Evolutionary conservation across 2,888 invertebrate species (phyloP), one percentile per base, ranked within the genome.

Genomic region (Spilarctia lutea): DNA sequence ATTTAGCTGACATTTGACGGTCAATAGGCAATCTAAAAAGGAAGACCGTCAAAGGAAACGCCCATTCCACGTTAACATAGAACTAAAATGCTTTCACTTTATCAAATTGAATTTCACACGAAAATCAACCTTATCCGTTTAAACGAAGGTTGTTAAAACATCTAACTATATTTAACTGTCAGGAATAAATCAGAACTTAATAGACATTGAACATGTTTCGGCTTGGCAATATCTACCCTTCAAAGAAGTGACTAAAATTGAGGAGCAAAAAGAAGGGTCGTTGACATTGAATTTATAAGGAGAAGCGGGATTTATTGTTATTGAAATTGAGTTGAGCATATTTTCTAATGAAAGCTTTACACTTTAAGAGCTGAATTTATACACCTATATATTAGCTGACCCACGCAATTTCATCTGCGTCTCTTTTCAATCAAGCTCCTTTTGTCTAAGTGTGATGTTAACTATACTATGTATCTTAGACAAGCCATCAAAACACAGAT

Each of bases 51-150:
- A 80, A 80, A 77, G 65, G 73, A 68, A 75, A 75, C 76, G 72
- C 74, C 74, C 78, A 74, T 71, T 63, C 45, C 74, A 56, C 65
- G 74, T 74, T 75, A 75, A 83, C 75, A 78, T 75, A 39, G 11
- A 33, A 65, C 75, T 74, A 77, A 82, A 81, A 75, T 79, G 75
- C 78, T 79, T 81, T 75, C 77, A 78, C 82, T 83, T 77, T 78
- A 80, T 77, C 73, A 83, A 83, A 83, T 78, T 83, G 78, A 74
- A 83, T 78, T 71, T 33, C 71, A 77, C 24, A 27, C 7, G 0
- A 78, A 75, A 73, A 20, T 4, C 33, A 52, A 65, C 74, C 24
- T 60, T 76, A 75, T 13, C 10, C 0, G 0, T 0, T 8, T 1
- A 0, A 0, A 0, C 66, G 71, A 42, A 67, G 72, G 65, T 33